A percentile compares a stretch with the other conserved stretches of the same genome.
Conservation (phyloP, 2,888 invertebrate genomes). For the Phaonia tiefii region DNA sequence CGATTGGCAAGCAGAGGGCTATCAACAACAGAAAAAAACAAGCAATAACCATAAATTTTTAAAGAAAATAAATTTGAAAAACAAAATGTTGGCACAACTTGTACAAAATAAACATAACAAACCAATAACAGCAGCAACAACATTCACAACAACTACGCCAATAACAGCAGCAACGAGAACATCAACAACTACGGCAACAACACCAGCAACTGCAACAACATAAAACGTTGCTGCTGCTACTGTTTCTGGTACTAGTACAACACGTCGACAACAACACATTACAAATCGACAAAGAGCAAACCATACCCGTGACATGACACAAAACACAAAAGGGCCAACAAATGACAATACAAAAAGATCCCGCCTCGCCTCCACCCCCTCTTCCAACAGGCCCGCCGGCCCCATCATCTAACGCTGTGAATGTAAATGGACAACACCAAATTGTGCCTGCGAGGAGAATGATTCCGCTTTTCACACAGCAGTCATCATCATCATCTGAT, state of each 20-base stretch:
- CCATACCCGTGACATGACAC: constrained; percentile 59
- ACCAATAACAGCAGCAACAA: constrained; percentile 41
- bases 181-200: not conserved
- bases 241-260: constrained; percentile 19
- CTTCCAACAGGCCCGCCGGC: not conserved
- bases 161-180: constrained; percentile 28
- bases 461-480: constrained; percentile 1
- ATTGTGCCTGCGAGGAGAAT: not conserved
- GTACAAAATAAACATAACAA: constrained; percentile 51
- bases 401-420: constrained; percentile 8
- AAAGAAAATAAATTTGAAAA: constrained; percentile 63
- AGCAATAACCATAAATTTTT: constrained; percentile 65
- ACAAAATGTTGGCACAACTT: constrained; percentile 66
- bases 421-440: constrained; percentile 5
- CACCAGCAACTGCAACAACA: constrained; percentile 27
- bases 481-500: constrained; percentile 21
- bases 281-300: constrained; percentile 54
- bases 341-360: constrained; percentile 43
- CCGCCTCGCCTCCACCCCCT: constrained; percentile 1
- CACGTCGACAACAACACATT: constrained; percentile 27
- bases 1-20: not conserved
- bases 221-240: no score
- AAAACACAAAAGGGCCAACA: constrained; percentile 57
- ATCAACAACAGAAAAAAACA: constrained; percentile 40
- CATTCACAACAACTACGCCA: constrained; percentile 6